Evolutionary conservation across 1,140 invertebrate species (phyloP), one percentile per base, ranked within the genome.

Genomic region (Drosophila bipectinata): DNA sequence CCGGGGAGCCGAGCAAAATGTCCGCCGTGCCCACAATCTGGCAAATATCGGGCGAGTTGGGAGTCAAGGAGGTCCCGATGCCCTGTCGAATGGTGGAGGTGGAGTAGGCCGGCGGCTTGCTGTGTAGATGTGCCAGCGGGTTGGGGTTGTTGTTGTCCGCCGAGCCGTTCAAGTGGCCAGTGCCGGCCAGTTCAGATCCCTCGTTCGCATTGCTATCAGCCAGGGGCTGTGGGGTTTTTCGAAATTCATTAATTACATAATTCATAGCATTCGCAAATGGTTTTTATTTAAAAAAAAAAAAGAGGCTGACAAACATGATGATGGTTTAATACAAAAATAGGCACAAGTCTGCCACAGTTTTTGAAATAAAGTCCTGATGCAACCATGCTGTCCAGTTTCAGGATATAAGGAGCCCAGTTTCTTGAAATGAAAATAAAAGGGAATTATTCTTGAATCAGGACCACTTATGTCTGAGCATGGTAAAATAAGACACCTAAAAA

Each of bases 71-170:
- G 45, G 91, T 91, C 52, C 91, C 89, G 12, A 92, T 90, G 4
- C 91, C 91, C 51, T 92, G 91, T 7, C 91, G 64, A n/a, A 91
- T 89, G 32, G 91, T 91, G 21, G 91, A 81, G 39, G 89, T 77
- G 24, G 91, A 91, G 26, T 89, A 91, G 21, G 54, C 64, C 34
- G 79, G 90, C n/a, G 89, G 77, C 66, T 91, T 91, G 15, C 56
- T 30, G 15, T 62, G 78, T 15, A 72, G 71, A 26, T 81, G 80
- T 14, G 52, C 47, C 32, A 85, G 80, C 12, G 85, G 69, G 53
- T 44, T 44, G n/a, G 41, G 41, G 2, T 44, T 44, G 15, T 44
- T 44, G 41, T 44, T 44, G 41, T 44, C 41, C 41, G 41, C 41
- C 14, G 41, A 15, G 14, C 41, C 41, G 8, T 44, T 44, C 14